These are phyloP conservation scores for Notarius quadriscutis DNA, from an alignment of 2,113 vertebrate genomes.

Conservation along the genomic window DNA sequence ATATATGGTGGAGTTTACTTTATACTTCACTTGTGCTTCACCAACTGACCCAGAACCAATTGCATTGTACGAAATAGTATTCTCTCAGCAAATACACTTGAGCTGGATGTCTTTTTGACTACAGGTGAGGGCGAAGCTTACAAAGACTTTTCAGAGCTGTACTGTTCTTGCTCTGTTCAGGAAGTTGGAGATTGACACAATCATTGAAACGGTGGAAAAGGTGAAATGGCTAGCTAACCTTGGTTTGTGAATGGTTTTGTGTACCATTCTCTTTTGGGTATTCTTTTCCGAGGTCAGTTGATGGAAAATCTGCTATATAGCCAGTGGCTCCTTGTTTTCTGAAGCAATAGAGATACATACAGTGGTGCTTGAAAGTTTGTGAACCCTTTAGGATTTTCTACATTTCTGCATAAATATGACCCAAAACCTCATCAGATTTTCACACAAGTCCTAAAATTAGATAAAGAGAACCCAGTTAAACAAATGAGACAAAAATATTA, in stretches of 20 bases:
- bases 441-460: too few species aligned
- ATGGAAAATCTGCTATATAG: conserved; percentile 10
- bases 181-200: not conserved
- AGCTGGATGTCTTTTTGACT: not conserved
- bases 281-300: not conserved
- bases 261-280: conserved; percentile 22
- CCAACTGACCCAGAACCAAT: not conserved
- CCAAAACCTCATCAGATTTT: too few species aligned
- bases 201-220: not conserved
- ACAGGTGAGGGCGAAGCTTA: not conserved
- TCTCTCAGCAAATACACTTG: not conserved
- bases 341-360: conserved; percentile 19
- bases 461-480: too few species aligned
- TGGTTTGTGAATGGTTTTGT: conserved; percentile 26
- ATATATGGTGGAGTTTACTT: not conserved
- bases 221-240: conserved; percentile 19
- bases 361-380: too few species aligned
- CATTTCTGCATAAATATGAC: too few species aligned
- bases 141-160: not conserved
- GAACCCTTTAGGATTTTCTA: too few species aligned
- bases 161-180: not conserved
- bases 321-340: conserved; percentile 43
- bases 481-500: too few species aligned
- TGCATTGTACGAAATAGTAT: not conserved
- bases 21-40: not conserved